phyloP scores from a whole-genome alignment of 2,113 vertebrate genomes.

The Perccottus glenii region DNA sequence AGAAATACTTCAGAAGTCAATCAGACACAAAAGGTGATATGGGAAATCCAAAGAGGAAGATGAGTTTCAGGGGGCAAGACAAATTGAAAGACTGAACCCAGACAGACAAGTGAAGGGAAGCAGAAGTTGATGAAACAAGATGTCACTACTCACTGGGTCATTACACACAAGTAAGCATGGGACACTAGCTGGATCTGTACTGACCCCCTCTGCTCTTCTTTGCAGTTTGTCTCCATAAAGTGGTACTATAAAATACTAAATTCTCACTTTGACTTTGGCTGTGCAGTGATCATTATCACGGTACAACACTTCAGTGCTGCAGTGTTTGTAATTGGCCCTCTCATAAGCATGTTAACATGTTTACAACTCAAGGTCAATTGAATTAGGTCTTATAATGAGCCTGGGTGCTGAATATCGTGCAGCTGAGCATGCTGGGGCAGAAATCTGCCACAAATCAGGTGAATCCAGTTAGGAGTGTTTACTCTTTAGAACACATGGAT shows the following conservation, averaged over 20 bases:
- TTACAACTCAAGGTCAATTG: conserved; percentile 65
- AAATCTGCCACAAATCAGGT: conserved; percentile 73
- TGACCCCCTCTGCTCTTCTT: conserved; percentile 30
- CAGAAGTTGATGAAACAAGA: conserved; percentile 80
- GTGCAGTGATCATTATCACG: conserved; percentile 30
- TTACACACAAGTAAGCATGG: conserved; percentile 79
- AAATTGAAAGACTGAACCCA: conserved; percentile 54
- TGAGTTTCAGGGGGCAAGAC: conserved; percentile 58
- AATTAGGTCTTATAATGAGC: conserved; percentile 63
- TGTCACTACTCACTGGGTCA: conserved; percentile 76
- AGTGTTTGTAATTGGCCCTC: conserved; percentile 45
- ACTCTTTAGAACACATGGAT: conserved; percentile 61
- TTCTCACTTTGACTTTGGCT: conserved; percentile 30
- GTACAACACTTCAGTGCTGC: conserved; percentile 26
- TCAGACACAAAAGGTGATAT: conserved; percentile 5
- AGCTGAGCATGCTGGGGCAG: conserved; percentile 58
- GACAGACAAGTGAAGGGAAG: conserved; percentile 77
- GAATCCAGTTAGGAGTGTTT: conserved; percentile 68
- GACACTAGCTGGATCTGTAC: conserved; percentile 60
- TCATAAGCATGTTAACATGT: conserved; percentile 46
- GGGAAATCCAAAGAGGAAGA: conserved; percentile 36
- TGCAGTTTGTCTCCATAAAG: conserved; percentile 37
- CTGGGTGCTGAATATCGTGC: conserved; percentile 48
- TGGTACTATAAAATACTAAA: conserved; percentile 34
- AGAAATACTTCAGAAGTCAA: conserved; percentile 31